Conservation (phyloP, 2,797 vertebrate genomes). For the Rhynchonycteris naso region DNA sequence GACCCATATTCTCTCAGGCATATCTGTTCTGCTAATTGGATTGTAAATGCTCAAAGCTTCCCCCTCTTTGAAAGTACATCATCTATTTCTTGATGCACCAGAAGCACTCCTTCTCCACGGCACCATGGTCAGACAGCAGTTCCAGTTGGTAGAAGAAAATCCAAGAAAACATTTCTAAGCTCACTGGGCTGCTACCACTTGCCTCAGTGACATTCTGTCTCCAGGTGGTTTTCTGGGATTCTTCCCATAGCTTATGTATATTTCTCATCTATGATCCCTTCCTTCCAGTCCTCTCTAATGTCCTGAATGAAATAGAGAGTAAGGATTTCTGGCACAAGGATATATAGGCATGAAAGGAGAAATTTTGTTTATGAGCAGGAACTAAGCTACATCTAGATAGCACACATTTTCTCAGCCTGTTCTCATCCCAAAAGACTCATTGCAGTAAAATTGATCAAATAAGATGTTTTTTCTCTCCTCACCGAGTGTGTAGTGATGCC, state of each 20-base stretch:
- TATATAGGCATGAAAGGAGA: neutral
- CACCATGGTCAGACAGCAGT: neutral
- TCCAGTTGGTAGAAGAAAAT: neutral
- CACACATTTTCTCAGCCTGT: neutral
- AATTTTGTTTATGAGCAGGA: neutral
- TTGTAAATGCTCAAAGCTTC: neutral
- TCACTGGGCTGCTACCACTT: accelerated
- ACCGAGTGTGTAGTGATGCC: neutral
- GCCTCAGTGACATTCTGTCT: too few relatives aligned
- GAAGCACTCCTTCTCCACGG: neutral
- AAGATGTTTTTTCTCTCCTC: neutral
- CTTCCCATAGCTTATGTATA: accelerated
- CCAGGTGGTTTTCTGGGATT: neutral
- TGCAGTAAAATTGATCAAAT: neutral
- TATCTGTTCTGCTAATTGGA: neutral
- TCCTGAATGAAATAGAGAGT: neutral
- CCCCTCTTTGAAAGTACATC: neutral
- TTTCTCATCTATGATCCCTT: neutral
- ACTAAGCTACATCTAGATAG: neutral
- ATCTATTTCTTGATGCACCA: neutral
- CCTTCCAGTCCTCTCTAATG: neutral
- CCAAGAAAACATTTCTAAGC: neutral
- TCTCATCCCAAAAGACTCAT: neutral
- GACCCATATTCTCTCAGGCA: neutral
- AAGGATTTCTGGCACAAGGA: neutral